Conservation (phyloP, 2,113 vertebrate species). For the Psephotus haematonotus region DNA sequence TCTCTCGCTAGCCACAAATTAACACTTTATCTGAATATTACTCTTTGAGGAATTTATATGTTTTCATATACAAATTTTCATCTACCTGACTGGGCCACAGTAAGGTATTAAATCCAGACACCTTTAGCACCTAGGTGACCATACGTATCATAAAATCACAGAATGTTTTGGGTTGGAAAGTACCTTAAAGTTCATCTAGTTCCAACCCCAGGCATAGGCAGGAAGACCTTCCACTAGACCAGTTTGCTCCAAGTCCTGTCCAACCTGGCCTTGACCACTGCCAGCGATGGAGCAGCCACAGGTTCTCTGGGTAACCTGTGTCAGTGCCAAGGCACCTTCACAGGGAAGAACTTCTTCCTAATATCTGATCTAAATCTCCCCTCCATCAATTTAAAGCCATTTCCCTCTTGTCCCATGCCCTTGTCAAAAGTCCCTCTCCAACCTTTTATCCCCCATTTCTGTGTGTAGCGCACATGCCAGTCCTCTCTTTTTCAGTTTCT, state of each 20-base stretch:
- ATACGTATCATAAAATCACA: not conserved
- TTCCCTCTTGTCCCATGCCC: no score
- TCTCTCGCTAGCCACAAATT: not conserved
- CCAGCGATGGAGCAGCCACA: no score
- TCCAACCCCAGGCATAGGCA: not conserved
- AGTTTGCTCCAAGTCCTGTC: not conserved
- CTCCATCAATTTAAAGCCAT: no score
- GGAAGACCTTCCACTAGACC: not conserved
- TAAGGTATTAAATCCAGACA: no score
- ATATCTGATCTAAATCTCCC: no score
- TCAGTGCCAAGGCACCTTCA: no score
- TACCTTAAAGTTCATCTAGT: not conserved
- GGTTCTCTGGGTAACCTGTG: no score
- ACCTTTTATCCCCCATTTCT: not conserved
- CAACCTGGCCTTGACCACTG: no score
- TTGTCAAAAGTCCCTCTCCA: not conserved
- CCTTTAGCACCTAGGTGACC: not conserved
- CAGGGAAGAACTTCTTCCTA: no score
- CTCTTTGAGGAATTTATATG: not conserved
- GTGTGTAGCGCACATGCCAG: accelerated
- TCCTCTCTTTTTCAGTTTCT: not conserved
- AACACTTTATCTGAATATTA: not conserved
- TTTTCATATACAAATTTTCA: not conserved
- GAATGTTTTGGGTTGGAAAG: not conserved
- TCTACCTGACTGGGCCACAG: not conserved